Evolutionary conservation across 2,113 vertebrate genomes (phyloP), one percentile per base, ranked within the genome.

Genomic region (Mellivora capensis): DNA sequence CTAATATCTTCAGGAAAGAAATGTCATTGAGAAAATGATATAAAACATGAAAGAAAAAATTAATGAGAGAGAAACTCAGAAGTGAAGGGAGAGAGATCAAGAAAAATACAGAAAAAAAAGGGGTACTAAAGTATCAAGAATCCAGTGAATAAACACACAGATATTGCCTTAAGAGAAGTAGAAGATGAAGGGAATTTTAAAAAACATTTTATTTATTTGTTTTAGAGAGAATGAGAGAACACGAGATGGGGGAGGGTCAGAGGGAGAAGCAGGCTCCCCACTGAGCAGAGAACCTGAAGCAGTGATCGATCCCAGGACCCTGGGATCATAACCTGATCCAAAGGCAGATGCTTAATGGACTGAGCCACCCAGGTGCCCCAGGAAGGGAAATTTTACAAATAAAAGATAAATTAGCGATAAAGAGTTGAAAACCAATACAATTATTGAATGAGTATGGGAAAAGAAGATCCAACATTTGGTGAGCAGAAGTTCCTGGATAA

Each of bases 91-190:
- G 27, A 54, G 54, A 74, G 52, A 39, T 74, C 62, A 93, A 61
- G 71, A 86, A 62, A 90, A 94, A 94, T 72, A 88, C 8, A 91
- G 61, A 93, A 79, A 93, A 57, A 79, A 84, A 87, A 87, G 62
- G 31, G 64, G 90, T 42, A 61, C 15, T 94, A 42, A 87, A n/a
- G 4, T 74, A 7, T 7, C 77, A 69, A 5, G 31, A 42, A 76
- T 2, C 34, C 21, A 64, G 31, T 49, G 59, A 57, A 25, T 93
- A 81, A 94, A 27, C 15, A 90, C 31, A 96, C 0, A 90, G 37
- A 76, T 62, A 96, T n/a, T 77, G 23, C n/a, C 49, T 57, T 64
- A 39, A 87, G 62, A 71, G 39, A 94, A 93, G 49, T 2, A 80
- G 84, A 67, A 90, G 14, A 23, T 64, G 17, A 90, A 31, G 77